Base-by-base conservation (phyloP, 2,888 invertebrate genomes). In the Blera fallax region DNA sequence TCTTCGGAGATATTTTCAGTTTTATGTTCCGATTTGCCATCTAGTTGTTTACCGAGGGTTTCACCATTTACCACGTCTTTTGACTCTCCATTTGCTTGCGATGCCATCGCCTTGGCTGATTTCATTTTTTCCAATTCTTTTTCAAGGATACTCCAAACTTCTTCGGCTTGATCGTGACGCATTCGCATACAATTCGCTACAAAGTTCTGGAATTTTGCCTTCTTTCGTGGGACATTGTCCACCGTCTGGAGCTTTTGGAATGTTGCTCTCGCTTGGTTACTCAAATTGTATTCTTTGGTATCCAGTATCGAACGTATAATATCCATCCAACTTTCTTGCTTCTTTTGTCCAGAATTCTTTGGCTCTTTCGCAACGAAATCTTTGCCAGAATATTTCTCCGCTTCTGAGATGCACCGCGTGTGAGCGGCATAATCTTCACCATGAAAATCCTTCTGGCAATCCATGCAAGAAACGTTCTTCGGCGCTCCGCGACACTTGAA, bases 401-500 rank as follows among this genome's bases (percentile, higher is more conserved):
- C 96, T 93, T 99, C 95, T 0, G 96, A 94, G 60, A 98, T 94
- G 92, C 98, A 98, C 92, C 97, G 96, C n/a, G 93, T 95, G 90
- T 98, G 98, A 0, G 93, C 92, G 50, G 94, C 94, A 92, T 96
- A 98, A 10, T 95, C 95, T 78, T 96, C 94, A 2, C 95, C 96
- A 89, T 96, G 96, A 91, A 89, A 99, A 92, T 98, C 98, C 92
- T 97, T 97, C 64, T 96, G 95, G 91, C 98, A 99, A 91, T 99
- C 99, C 91, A 98, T 96, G 92, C 99, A 99, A 0, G 98, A 96
- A 52, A 98, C 93, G 88, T 94, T 95, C 87, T 95, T 94, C 60
- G 93, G 93, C 11, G 93, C 93, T 87, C 94, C 89, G 0, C 96
- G 94, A 90, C 98, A 98, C 90, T 94, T 94, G 87, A 58, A 73